A percentile compares a stretch with the other conserved stretches of the same genome.
Evolutionary conservation across 1,140 invertebrate species (phyloP).

Genomic region (Tribolium castaneum): DNA sequence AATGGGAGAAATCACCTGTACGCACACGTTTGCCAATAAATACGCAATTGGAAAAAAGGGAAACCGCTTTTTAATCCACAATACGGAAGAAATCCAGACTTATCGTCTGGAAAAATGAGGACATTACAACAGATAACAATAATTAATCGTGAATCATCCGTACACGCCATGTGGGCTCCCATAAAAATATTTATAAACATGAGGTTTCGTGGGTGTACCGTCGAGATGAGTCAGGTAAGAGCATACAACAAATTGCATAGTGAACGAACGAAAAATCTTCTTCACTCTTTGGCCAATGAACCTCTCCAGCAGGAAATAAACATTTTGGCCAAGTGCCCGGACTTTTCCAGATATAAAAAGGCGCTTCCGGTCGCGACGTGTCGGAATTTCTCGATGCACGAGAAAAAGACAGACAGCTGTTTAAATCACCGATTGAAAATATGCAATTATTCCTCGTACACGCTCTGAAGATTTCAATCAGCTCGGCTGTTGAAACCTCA

Average conservation of each 20-base stretch:
- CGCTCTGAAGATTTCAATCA: neutral
- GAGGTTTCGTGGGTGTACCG: constrained; percentile 9
- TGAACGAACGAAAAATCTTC: neutral
- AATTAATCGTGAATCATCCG: constrained; percentile 23
- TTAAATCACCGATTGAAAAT: constrained; percentile 17
- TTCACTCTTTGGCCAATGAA: constrained; percentile 22
- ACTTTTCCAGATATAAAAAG: constrained; percentile 27
- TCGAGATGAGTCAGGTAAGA: constrained; percentile 15
- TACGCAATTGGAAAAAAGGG: neutral
- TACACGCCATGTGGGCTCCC: constrained; percentile 1
- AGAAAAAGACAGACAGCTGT: constrained; percentile 10
- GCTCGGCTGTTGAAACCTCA: neutral
- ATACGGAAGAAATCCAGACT: neutral
- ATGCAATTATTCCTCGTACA: constrained; percentile 1
- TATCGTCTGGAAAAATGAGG: constrained; percentile 27
- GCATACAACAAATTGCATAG: constrained; percentile 19
- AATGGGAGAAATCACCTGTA: constrained; percentile 6
- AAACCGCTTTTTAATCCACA: neutral
- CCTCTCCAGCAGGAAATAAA: constrained; percentile 17
- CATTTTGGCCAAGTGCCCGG: constrained; percentile 24
- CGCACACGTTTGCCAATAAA: neutral
- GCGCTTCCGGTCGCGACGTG: constrained; percentile 17
- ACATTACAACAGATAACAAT: neutral
- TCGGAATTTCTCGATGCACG: constrained; percentile 5
- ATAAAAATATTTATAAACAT: constrained; percentile 33